Evolutionary conservation across 2,113 vertebrate species (phyloP).

Genomic region (Podarcis cretensis): DNA sequence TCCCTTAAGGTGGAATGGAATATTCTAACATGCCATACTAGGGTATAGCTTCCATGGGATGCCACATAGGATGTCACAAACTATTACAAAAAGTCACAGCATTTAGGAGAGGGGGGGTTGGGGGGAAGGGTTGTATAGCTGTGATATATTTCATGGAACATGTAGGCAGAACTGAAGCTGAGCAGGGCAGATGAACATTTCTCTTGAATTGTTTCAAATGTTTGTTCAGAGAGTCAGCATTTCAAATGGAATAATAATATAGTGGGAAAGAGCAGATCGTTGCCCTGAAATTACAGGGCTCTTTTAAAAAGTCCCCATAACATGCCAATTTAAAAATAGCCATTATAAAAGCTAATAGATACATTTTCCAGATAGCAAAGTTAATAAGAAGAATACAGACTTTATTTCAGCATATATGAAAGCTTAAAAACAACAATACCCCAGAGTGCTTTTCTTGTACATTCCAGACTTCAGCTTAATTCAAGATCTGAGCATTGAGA

Average conservation of each 20-base stretch:
- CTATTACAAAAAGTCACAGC: not conserved
- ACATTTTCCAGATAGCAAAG: slow-evolving; percentile 40
- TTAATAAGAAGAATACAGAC: slow-evolving; percentile 22
- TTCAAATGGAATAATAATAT: slow-evolving; percentile 4
- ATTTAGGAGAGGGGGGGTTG: not conserved
- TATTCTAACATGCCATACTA: not conserved
- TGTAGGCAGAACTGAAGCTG: not conserved
- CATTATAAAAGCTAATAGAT: slow-evolving; percentile 22
- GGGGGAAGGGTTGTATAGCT: not conserved
- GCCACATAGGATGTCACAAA: not conserved
- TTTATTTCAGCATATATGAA: slow-evolving; percentile 13
- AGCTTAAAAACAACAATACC: not conserved
- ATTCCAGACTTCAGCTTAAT: slow-evolving; percentile 8
- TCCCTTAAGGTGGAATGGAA: no score
- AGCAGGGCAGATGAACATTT: not conserved
- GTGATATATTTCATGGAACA: not conserved
- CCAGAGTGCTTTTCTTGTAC: slow-evolving; percentile 17
- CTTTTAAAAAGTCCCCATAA: slow-evolving; percentile 17
- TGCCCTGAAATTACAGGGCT: not conserved
- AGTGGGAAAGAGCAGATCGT: slow-evolving; percentile 17
- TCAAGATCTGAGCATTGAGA: not conserved
- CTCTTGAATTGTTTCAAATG: not conserved
- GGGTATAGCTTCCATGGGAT: not conserved
- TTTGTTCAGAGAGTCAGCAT: slow-evolving; percentile 4
- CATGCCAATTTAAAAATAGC: not conserved